Conservation (phyloP, 2,113 vertebrate genomes). For the Podarcis raffonei region DNA sequence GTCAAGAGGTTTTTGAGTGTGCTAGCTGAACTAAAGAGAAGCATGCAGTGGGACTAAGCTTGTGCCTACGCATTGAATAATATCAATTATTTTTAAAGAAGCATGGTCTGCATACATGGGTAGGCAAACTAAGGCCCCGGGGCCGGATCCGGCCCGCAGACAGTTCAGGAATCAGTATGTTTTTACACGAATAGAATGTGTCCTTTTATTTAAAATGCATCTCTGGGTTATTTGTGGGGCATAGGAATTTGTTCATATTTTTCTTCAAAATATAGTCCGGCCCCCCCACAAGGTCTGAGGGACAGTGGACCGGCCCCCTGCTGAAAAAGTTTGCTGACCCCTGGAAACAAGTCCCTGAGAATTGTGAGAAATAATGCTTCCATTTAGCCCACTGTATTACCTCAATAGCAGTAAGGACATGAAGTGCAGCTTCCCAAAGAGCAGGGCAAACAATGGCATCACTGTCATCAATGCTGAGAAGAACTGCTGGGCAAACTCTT, state of each 20-base stretch:
- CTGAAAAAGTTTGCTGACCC: no score
- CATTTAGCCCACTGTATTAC: constrained; percentile 64
- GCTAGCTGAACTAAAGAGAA: background rate
- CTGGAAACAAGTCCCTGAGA: background rate
- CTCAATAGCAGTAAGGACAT: constrained; percentile 82
- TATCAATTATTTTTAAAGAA: background rate
- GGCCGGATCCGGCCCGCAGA: no score
- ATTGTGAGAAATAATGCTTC: background rate
- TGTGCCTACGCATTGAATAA: background rate
- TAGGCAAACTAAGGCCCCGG: no score
- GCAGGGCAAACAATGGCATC: constrained; percentile 91
- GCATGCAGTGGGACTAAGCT: background rate
- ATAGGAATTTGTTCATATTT: no score
- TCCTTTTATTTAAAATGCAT: no score
- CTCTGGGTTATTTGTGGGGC: no score
- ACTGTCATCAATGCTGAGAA: constrained; percentile 91
- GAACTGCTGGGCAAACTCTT: constrained; percentile 85
- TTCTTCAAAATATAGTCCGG: no score
- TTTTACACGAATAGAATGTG: no score
- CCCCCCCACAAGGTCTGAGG: no score
- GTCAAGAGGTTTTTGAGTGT: background rate
- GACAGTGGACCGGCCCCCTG: no score
- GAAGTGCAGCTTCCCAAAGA: constrained; percentile 93
- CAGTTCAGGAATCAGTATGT: no score
- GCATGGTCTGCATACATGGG: no score